A percentile compares a stretch with the other conserved stretches of the same genome.
These are phyloP conservation scores for Hipparchia sbordonii DNA, from an alignment of 2,888 invertebrate genomes.

Conservation along the genomic window DNA sequence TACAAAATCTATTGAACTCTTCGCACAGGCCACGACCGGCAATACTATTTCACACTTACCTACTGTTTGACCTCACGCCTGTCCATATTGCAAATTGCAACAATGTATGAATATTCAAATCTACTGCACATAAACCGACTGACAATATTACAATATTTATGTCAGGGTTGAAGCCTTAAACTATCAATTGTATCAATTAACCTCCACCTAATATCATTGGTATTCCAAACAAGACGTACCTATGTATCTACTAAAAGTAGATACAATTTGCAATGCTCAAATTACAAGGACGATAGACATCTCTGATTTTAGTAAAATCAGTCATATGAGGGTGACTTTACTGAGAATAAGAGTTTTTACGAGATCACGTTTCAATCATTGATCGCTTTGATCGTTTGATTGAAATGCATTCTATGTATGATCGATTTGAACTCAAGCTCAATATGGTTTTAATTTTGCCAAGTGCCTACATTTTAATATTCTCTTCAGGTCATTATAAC, in stretches of 20 bases:
- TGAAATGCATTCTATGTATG: constrained; percentile 23
- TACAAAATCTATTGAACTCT: not conserved
- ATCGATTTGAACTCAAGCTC: constrained; percentile 40
- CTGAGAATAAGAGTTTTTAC: too few relatives aligned
- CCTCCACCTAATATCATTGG: constrained; percentile 36
- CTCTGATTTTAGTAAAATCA: not conserved
- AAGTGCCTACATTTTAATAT: not conserved
- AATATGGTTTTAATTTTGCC: constrained; percentile 14
- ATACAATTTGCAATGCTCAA: constrained; percentile 11
- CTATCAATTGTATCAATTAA: constrained; percentile 41
- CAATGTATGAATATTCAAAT: constrained; percentile 41
- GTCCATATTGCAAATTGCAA: constrained; percentile 34
- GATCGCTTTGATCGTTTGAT: constrained; percentile 21
- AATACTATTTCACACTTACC: not conserved
- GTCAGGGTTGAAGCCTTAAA: constrained; percentile 51
- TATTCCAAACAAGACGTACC: constrained; percentile 26
- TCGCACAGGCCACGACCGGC: constrained; percentile 15
- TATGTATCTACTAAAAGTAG: not conserved
- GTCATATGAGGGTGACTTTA: not conserved
- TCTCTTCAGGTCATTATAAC: not conserved
- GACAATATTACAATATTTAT: constrained; percentile 45
- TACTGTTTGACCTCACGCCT: constrained; percentile 21
- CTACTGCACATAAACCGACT: constrained; percentile 37
- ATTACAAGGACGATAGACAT: not conserved
- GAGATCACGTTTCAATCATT: constrained; percentile 13